Base-by-base conservation (phyloP, 2,888 invertebrate genomes). In the Julus scandinavius region DNA sequence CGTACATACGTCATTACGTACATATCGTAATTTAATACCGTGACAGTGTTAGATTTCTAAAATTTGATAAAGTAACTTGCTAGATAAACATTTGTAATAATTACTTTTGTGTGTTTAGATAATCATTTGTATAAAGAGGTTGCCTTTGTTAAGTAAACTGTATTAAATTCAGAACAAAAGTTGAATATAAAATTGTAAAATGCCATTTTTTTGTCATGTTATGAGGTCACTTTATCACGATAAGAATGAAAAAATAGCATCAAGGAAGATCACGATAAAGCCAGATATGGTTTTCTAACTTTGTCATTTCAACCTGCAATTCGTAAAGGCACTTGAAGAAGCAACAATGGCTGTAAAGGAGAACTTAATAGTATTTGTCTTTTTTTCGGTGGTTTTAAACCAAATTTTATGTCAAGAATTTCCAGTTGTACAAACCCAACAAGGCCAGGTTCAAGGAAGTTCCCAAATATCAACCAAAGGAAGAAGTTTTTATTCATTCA, bases 401-500 rank as follows among this genome's bases (percentile, higher is more conserved):
- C 29, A 72, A 72, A 72, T 72, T 29, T 29, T 29, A 72, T 1
- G 72, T 29, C 29, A 72, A 6, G 72, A 72, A 29, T 72, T 29
- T 9, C 72, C 72, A 20, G 11, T 72, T 29, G 29, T 72, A 20
- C 72, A 72, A 72, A 72, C 29, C 9, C 72, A 72, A 29, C 29
- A 72, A 29, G 72, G 72, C 11, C 72, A 29, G 29, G 72, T 72
- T 6, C 72, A 72, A 72, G 72, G 72, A 72, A 72, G 72, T 9
- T 20, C 72, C 29, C 72, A 72, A 9, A 29, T 72, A 29, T 72
- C 72, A 1, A 72, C 72, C 72, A 72, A 72, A 38, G 83, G 84
- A n/a, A 88, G 88, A 49, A 84, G 0, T 20, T 85, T 85, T 85
- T 88, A 88, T 54, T 84, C 85, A 17, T 88, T 88, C 54, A 17